Percentiles rank a stretch among this genome's conserved stretches.
Evolutionary conservation across 2,113 vertebrate species (phyloP).

Genomic region (Cyprinodon tularosa): DNA sequence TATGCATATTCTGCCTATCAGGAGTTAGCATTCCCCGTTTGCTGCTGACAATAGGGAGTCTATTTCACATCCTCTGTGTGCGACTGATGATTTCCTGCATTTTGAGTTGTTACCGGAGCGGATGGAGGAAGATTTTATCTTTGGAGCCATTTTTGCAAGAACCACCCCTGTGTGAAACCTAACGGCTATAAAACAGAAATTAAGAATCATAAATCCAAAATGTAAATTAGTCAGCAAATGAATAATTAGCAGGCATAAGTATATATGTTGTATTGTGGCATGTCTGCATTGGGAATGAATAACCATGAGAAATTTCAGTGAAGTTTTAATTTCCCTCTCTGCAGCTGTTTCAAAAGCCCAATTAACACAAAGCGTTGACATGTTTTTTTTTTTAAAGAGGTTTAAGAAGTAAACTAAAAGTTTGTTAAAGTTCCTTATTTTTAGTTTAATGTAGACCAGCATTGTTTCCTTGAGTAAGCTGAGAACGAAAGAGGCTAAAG

Average conservation of each 20-base stretch:
- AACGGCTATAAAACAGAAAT: neutral
- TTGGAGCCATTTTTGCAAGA: neutral
- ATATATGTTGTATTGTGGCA: neutral
- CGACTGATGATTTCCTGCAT: too few species aligned
- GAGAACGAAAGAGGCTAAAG: neutral
- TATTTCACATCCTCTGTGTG: too few species aligned
- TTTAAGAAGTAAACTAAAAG: neutral
- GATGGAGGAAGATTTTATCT: too few species aligned
- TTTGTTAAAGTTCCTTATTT: neutral
- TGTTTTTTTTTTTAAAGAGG: neutral
- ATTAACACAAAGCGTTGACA: neutral
- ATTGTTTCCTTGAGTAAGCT: neutral
- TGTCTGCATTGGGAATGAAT: neutral
- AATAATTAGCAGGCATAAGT: neutral
- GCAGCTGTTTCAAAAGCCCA: neutral
- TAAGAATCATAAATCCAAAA: neutral
- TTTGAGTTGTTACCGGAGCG: too few species aligned
- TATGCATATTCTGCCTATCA: too few species aligned
- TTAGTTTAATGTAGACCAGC: neutral
- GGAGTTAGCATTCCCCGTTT: too few species aligned
- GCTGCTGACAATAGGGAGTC: too few species aligned
- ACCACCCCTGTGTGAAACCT: neutral
- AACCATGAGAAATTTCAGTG: neutral
- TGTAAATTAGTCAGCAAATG: neutral
- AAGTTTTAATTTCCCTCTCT: neutral